These are phyloP conservation scores for Drosophila anomalipes DNA, from an alignment of 2,888 invertebrate species.

Conservation along the genomic window DNA sequence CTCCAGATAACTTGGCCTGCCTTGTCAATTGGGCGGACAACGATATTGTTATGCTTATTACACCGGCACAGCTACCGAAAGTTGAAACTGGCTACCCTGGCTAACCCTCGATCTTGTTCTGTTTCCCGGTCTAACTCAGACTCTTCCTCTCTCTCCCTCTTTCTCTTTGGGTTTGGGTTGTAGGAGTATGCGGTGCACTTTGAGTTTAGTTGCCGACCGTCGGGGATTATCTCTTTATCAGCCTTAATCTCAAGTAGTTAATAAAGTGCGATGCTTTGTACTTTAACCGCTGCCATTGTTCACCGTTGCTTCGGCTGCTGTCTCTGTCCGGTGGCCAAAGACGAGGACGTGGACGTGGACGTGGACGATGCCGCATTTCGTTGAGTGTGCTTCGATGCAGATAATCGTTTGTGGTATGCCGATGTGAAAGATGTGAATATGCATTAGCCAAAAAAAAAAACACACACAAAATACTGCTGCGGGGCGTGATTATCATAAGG, in stretches of 20 bases:
- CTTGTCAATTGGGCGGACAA: conserved; percentile 83
- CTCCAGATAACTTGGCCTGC: conserved; percentile 63
- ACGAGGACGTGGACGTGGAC: conserved; percentile 22
- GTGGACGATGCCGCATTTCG: conserved; percentile 45
- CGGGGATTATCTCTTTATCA: conserved; percentile 84
- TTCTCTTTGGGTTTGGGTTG: conserved; percentile 30
- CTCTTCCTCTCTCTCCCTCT: neutral
- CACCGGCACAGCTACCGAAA: conserved; percentile 81
- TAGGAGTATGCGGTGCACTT: conserved; percentile 68
- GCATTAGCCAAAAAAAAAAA: conserved; percentile 29
- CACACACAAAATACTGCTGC: conserved; percentile 5
- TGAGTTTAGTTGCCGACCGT: conserved; percentile 70
- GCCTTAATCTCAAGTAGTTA: conserved; percentile 85
- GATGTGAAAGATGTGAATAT: conserved; percentile 60
- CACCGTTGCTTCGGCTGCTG: conserved; percentile 12
- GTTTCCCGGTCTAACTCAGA: neutral
- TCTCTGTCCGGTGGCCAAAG: conserved; percentile 49
- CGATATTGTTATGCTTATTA: conserved; percentile 84
- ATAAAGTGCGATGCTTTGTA: conserved; percentile 84
- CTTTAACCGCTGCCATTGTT: conserved; percentile 80
- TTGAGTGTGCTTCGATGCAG: conserved; percentile 76
- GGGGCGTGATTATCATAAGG: conserved; percentile 63
- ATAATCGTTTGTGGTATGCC: conserved; percentile 82
- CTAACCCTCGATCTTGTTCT: conserved; percentile 15
- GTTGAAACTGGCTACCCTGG: conserved; percentile 19